Base-by-base conservation (phyloP, 2,797 vertebrate genomes). In the Brachyalestes nurse region DNA sequence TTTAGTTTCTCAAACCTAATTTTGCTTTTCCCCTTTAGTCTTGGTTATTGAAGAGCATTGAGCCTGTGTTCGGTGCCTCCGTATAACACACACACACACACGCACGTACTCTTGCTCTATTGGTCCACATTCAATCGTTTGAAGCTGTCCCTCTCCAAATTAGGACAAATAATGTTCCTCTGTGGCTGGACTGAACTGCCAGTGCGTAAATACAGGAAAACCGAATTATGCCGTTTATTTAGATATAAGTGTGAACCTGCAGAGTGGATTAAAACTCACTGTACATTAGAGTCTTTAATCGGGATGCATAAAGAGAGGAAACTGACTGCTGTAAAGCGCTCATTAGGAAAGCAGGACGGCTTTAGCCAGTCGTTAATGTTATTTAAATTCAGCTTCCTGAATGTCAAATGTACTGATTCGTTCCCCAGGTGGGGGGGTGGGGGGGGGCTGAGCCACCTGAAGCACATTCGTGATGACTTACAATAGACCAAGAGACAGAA, bases 331-430 rank as follows among this genome's bases (percentile, higher is more conserved):
- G n/a, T 57, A 83, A 65, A 25, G 78, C 51, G 65, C 81, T 84
- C 84, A 86, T 74, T 79, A 82, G 75, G 81, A 82, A 75, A 51
- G 38, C 77, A 85, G 76, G 85, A 74, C 77, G 64, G 25, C 77
- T 81, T 80, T 79, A 69, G 82, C 79, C 65, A 53, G 60, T 73
- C 49, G 72, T 72, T 42, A 84, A 75, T 82, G 84, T 77, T 82
- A 88, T 89, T 88, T 88, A 89, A 90, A 89, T 88, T 38, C 78
- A 80, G 84, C 84, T 90, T 90, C 78, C 85, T 87, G 84, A 75
- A 78, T 73, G 83, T 47, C n/a, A 75, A 75, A 74, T 81, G 77
- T 76, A 40, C 71, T 83, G 80, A 87, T 90, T 80, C 72, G 42
- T 75, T 83, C 84, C 78, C 69, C 58, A 34, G 85, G 87, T 89